phyloP scores from a whole-genome alignment of 2,113 vertebrate species.

The Lethenteron reissneri region DNA sequence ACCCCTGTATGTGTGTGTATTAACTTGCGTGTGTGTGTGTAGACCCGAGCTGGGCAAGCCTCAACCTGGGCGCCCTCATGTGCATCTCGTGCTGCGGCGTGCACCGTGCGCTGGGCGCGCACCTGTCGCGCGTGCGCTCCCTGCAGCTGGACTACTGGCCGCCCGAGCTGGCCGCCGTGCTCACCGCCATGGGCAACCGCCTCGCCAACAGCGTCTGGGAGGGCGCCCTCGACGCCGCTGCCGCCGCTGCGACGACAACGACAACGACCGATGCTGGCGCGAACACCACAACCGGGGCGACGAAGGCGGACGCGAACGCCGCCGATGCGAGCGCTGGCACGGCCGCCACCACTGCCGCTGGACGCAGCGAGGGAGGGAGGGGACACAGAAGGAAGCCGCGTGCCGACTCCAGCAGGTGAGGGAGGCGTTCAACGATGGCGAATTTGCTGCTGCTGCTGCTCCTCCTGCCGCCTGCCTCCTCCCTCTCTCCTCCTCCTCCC shows the following conservation, averaged over 20 bases:
- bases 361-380: no score
- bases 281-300: no score
- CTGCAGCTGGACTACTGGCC: constrained; percentile 88
- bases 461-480: neutral
- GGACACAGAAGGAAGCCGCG: neutral
- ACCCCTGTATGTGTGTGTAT: neutral
- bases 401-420: neutral
- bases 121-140: constrained; percentile 74
- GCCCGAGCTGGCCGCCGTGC: constrained; percentile 60
- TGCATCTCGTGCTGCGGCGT: constrained; percentile 91
- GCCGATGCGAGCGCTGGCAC: no score
- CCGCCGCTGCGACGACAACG: constrained; percentile 20
- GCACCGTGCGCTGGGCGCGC: constrained; percentile 76
- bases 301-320: no score
- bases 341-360: no score
- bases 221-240: constrained; percentile 39
- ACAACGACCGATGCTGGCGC: no score
- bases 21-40: neutral
- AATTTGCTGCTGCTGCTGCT: neutral
- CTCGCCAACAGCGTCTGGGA: constrained; percentile 83
- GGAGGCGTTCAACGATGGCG: neutral
- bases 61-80: constrained; percentile 78
- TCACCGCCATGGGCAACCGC: constrained; percentile 68
- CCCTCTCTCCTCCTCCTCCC: neutral
- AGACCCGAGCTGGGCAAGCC: constrained; percentile 87